phyloP scores from a whole-genome alignment of 2,888 invertebrate species.

The Netelia fuscicornis region DNA sequence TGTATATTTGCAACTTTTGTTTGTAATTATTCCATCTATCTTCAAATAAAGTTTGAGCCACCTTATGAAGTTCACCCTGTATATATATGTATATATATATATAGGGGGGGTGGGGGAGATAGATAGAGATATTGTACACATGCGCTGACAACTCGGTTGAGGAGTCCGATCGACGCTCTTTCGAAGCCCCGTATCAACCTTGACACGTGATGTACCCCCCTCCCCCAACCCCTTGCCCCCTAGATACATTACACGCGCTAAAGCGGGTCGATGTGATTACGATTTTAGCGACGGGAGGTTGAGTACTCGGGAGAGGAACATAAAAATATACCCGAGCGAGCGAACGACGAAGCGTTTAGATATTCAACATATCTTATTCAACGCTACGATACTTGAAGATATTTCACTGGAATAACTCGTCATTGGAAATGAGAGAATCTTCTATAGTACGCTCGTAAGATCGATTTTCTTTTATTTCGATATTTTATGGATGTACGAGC shows the following conservation, averaged over 20 bases:
- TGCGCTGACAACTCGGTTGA: slow-evolving; percentile 13
- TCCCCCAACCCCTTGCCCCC: neutral
- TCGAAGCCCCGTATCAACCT: slow-evolving; percentile 32
- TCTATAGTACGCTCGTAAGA: neutral
- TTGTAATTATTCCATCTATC: too few relatives aligned
- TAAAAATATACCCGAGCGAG: neutral
- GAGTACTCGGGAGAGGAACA: neutral
- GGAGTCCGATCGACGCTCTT: slow-evolving; percentile 11
- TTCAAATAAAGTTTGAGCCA: too few relatives aligned
- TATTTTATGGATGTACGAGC: neutral
- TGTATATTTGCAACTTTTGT: too few relatives aligned
- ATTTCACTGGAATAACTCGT: neutral
- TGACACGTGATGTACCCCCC: slow-evolving; percentile 32
- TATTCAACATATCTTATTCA: neutral
- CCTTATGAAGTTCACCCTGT: too few relatives aligned
- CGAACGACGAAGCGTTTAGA: slow-evolving; percentile 3
- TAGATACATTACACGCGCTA: slow-evolving; percentile 36
- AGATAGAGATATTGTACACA: neutral
- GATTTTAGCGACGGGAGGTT: slow-evolving; percentile 26
- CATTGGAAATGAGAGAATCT: neutral
- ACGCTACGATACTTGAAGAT: neutral
- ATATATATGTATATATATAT: neutral
- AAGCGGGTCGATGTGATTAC: slow-evolving; percentile 31
- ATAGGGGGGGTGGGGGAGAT: neutral
- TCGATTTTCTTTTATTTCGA: neutral